Evolutionary conservation across 1,140 invertebrate genomes (phyloP).

Genomic region (Geopemphigus sp.): DNA sequence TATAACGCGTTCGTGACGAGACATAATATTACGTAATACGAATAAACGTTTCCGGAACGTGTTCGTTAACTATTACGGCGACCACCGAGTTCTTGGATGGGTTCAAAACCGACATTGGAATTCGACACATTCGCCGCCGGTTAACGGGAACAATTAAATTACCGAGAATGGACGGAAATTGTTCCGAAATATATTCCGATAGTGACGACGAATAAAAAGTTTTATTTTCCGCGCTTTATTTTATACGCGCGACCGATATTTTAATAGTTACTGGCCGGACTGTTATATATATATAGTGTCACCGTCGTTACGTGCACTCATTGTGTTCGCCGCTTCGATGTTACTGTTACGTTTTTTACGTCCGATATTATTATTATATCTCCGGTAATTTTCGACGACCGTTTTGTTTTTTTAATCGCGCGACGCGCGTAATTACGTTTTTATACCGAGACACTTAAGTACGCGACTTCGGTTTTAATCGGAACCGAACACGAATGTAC

Average conservation of each 20-base stretch:
- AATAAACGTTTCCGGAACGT: no score
- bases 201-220: not conserved
- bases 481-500: not conserved
- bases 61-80: no score
- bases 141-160: not conserved
- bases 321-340: not conserved
- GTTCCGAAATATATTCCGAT: not conserved
- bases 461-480: conserved; percentile 5
- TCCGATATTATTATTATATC: not conserved
- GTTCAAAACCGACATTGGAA: no score
- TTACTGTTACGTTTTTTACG: not conserved
- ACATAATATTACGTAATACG: no score
- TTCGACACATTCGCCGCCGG: not conserved
- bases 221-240: not conserved
- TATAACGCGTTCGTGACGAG: no score
- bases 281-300: not conserved
- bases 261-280: not conserved
- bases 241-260: not conserved
- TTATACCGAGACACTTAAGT: not conserved
- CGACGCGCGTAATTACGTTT: not conserved
- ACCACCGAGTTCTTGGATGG: no score
- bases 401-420: not conserved
- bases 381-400: not conserved
- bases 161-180: not conserved
- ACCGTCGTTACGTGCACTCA: not conserved